Evolutionary conservation across 1,140 invertebrate genomes (phyloP), one percentile per base, ranked within the genome.

Genomic region (Tenebrio molitor): DNA sequence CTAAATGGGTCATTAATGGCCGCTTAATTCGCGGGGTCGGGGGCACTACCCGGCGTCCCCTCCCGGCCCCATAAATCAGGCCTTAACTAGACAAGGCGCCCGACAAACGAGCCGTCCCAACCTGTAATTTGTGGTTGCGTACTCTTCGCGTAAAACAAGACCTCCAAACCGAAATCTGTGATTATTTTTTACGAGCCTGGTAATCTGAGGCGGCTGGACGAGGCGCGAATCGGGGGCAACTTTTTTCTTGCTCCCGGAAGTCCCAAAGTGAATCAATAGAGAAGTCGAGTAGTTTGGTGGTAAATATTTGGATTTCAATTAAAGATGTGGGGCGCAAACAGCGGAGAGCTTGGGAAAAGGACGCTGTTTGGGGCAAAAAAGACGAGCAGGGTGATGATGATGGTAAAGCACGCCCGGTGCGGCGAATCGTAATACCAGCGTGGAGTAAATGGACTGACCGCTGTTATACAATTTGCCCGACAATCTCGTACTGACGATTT

Each of bases 41-140:
- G n/a, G n/a, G n/a, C n/a, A n/a, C n/a, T n/a, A n/a, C n/a, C n/a
- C n/a, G n/a, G n/a, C n/a, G n/a, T n/a, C n/a, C n/a, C n/a, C n/a
- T n/a, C n/a, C n/a, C n/a, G n/a, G n/a, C n/a, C 39, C 21, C 71
- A 72, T 80, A 80, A 80, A 80, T 80, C 79, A 80, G 73, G 41
- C 50, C 62, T 72, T 80, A 80, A 80, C 79, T 79, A 80, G 79
- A 80, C 79, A 76, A 74, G 79, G 79, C 79, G 79, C 77, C 79
- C 76, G 73, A 76, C 73, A 80, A 80, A 80, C 75, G 76, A 80
- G 77, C 76, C 74, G 69, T 79, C 69, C 34, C 71, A 77, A 75
- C 79, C 78, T 79, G 69, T 80, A 80, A 80, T 80, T 80, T 80
- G 50, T 53, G 25, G 65, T 69, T 69, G 44, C 69, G 36, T 46